Evolutionary conservation across 2,797 vertebrate species (phyloP).

Genomic region (Enteromius anoplus): DNA sequence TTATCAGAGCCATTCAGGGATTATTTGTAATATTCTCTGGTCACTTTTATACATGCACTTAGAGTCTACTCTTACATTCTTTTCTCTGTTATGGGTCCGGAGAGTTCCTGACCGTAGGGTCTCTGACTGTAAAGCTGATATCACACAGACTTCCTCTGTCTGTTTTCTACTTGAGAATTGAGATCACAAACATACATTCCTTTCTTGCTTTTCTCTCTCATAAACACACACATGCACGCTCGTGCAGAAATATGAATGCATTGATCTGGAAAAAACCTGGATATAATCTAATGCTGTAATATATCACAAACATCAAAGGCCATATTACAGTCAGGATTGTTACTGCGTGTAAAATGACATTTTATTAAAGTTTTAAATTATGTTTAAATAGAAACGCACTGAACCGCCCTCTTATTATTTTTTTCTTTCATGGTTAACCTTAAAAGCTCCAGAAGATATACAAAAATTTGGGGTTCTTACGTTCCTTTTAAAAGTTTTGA

Average conservation of each 20-base stretch:
- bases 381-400: background rate
- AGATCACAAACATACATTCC: slow-evolving; percentile 29
- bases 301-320: slow-evolving; percentile 41
- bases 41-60: background rate
- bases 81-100: background rate
- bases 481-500: background rate
- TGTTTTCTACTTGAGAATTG: slow-evolving; percentile 32
- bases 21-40: background rate
- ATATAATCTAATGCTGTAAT: slow-evolving; percentile 21
- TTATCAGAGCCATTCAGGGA: background rate
- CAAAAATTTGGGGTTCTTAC: background rate
- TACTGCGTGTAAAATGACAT: slow-evolving; percentile 27
- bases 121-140: slow-evolving; percentile 22
- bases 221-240: slow-evolving; percentile 10
- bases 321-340: slow-evolving; percentile 18
- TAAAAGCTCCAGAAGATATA: background rate
- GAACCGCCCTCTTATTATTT: background rate
- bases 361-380: slow-evolving; percentile 41
- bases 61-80: background rate
- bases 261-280: slow-evolving; percentile 41
- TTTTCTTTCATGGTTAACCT: background rate
- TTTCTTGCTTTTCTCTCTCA: slow-evolving; percentile 11
- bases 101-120: slow-evolving; percentile 44
- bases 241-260: background rate
- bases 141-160: slow-evolving; percentile 45